Evolutionary conservation across 2,888 invertebrate species (phyloP), one percentile per base, ranked within the genome.

Genomic region (Hemaris fuciformis): DNA sequence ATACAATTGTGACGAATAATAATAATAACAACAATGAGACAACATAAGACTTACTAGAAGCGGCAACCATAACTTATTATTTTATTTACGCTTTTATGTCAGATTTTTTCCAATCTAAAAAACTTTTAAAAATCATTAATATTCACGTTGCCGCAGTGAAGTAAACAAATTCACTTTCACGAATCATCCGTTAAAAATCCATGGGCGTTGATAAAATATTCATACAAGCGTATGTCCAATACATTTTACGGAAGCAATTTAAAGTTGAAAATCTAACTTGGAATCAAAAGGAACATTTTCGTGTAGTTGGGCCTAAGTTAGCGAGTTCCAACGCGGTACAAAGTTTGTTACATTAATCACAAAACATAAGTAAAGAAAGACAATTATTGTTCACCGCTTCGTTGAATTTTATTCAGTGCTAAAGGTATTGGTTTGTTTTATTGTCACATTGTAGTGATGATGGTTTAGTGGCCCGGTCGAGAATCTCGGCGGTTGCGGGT

Each of bases 311-410:
- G 18, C 18, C 38, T 38, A 7, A 53, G 31, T 53, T 31, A 18
- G 10, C 31, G n/a, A 48, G 22, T 10, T 27, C 38, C 48, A 25
- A 27, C 48, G 53, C 15, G 10, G 27, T 15, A 27, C 53, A 53
- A 53, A 53, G 18, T 53, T 31, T 10, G 53, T 53, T 31, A 53
- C 31, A 31, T 31, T 31, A 53, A 53, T 53, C 53, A 31, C 53
- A 13, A 18, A 31, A 31, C 1, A 53, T 53, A 53, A 53, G 53
- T 53, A 31, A 25, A 18, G 27, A 31, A 27, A 48, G 27, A 53
- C 53, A 53, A 53, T 53, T 31, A 31, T 53, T 20, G 27, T 48
- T 27, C 10, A 31, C 27, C 27, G 31, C 31, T 53, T 31, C 27
- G 18, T 53, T 18, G 27, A 31, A 10, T 15, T 31, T 20, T 13